Conservation (phyloP, 92 coral and sea anemone genomes). For the Micromussa lordhowensis region DNA sequence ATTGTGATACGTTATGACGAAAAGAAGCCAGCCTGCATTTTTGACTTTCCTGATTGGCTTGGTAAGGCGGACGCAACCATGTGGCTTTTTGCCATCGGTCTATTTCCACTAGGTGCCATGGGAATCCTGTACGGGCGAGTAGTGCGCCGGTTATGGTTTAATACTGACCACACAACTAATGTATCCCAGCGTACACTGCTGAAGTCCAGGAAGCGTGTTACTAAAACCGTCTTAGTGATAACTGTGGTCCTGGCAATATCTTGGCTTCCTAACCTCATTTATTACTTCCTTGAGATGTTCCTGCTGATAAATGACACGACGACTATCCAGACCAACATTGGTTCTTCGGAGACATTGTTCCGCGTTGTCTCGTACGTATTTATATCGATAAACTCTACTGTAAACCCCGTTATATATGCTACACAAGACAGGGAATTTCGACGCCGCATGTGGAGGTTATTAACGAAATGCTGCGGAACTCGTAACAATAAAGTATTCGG, state of each 20-base stretch:
- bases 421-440: slow-evolving; percentile 59
- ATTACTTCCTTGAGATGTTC: slow-evolving; percentile 35
- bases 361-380: slow-evolving; percentile 38
- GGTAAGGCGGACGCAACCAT: slow-evolving; percentile 33
- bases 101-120: slow-evolving; percentile 57
- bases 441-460: slow-evolving; percentile 45
- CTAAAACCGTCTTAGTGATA: slow-evolving; percentile 60
- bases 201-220: slow-evolving; percentile 71
- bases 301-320: slow-evolving; percentile 11
- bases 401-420: slow-evolving; percentile 70
- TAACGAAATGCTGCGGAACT: slow-evolving; percentile 19
- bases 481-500: slow-evolving; percentile 13
- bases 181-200: slow-evolving; percentile 60
- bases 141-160: slow-evolving; percentile 58
- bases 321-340: slow-evolving; percentile 1
- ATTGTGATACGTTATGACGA: slow-evolving; percentile 22
- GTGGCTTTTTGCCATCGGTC: slow-evolving; percentile 49
- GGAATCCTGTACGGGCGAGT: slow-evolving; percentile 61
- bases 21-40: slow-evolving; percentile 32
- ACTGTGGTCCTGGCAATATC: slow-evolving; percentile 59
- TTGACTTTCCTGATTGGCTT: slow-evolving; percentile 35
- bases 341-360: slow-evolving; percentile 28
- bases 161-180: slow-evolving; percentile 11
- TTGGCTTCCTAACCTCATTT: slow-evolving; percentile 66
- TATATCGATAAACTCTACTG: slow-evolving; percentile 55